Evolutionary conservation across 2,113 vertebrate species (phyloP).

Genomic region (Dasyurus viverrinus): DNA sequence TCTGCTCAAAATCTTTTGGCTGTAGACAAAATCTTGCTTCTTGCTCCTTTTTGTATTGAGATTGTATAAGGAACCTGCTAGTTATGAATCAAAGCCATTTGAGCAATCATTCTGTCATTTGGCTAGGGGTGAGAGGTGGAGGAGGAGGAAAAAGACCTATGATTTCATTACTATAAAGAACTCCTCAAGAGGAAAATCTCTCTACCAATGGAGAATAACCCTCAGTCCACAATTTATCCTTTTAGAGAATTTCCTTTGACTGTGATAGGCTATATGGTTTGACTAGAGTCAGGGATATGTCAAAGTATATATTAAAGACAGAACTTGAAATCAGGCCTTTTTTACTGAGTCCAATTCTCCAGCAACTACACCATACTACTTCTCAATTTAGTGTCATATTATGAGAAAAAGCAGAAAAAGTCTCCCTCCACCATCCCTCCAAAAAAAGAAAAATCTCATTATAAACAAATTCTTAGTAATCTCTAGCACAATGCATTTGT

Average conservation of each 20-base stretch:
- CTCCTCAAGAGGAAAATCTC: background rate
- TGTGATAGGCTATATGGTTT: background rate
- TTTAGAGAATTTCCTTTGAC: background rate
- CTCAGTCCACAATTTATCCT: background rate
- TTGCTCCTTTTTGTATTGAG: background rate
- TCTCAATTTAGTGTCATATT: background rate
- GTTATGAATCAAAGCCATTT: background rate
- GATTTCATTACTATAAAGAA: background rate
- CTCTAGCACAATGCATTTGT: background rate
- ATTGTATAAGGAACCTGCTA: background rate
- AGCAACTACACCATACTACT: background rate
- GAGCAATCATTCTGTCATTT: background rate
- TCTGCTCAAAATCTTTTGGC: background rate
- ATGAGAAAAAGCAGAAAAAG: background rate
- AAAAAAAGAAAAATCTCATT: background rate
- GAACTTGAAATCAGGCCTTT: background rate
- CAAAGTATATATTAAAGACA: background rate
- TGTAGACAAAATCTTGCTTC: background rate
- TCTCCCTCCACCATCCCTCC: background rate
- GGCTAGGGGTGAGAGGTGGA: too few species aligned
- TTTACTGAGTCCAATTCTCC: background rate
- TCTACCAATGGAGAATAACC: background rate
- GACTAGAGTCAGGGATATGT: background rate
- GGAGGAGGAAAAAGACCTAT: background rate
- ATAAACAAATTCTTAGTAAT: background rate